Conservation (phyloP, 2,797 vertebrate species). For the Eupleurogrammus muticus region DNA sequence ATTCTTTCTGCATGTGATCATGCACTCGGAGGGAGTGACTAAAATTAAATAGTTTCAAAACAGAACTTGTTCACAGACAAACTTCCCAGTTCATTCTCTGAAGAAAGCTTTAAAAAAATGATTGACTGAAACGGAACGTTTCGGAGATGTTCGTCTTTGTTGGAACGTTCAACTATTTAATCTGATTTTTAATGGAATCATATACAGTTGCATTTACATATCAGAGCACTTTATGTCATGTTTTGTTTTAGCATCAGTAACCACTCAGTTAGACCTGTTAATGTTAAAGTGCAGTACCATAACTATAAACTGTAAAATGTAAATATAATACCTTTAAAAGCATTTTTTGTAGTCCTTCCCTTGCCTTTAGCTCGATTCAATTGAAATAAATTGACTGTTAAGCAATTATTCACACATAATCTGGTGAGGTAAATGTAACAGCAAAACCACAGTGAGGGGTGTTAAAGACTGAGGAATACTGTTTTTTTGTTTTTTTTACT, state of each 20-base stretch:
- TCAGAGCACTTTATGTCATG: not conserved
- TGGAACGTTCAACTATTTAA: not conserved
- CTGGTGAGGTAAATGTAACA: not conserved
- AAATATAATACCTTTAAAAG: conserved; percentile 3
- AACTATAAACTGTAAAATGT: not conserved
- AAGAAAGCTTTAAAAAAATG: not conserved
- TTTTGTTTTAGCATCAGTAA: not conserved
- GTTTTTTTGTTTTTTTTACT: not conserved
- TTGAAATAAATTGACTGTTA: not conserved
- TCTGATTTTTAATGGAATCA: not conserved
- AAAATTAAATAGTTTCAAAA: no score
- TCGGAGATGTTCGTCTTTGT: not conserved
- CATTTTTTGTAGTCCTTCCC: no score
- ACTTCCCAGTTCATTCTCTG: no score
- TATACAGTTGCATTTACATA: not conserved
- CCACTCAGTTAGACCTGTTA: not conserved
- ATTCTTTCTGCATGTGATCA: conserved; percentile 13
- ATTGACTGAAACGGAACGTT: not conserved
- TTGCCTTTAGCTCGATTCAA: not conserved
- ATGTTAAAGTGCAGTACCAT: not conserved
- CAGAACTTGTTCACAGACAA: not conserved
- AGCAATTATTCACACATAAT: not conserved
- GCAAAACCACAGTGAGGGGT: conserved; percentile 12
- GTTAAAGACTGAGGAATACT: conserved; percentile 12
- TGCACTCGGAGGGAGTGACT: not conserved